Evolutionary conservation across 2,888 invertebrate genomes (phyloP), one percentile per base, ranked within the genome.

Genomic region (Sesia apiformis): DNA sequence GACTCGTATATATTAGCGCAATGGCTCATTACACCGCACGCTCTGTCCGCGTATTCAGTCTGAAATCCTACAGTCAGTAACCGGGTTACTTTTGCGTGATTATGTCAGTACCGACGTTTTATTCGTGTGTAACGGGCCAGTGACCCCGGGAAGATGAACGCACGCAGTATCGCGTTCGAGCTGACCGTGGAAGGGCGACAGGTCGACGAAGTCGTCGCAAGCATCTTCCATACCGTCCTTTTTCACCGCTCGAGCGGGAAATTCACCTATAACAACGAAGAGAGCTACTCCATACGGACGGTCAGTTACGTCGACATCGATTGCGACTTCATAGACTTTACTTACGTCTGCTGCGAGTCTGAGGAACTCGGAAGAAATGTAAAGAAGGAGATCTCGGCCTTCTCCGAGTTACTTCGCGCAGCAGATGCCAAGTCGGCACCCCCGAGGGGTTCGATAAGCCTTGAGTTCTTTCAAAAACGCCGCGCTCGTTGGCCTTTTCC

Each of bases 311-410:
- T 96, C 65, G 99, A 99, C 84, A 96, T 98, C 43, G 97, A 98
- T 84, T 99, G 99, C 90, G 97, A 99, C 84, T 98, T 97, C 78
- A 95, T 99, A 70, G 98, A 99, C 86, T 95, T 98, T 78, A 98
- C 98, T 4, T 99, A 99, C 86, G 98, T 97, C 39, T 95, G 97
- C 80, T 97, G 97, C 86, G 94, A 96, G 61, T 98, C 97, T 41
- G 92, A 93, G n/a, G 90, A 90, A 54, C 90, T 97, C 51, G 93
- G 93, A 60, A 93, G 92, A 67, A 93, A 90, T 63, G 91, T 95
- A 65, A 95, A 93, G 76, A 92, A 91, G 58, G 95, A 94, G 76
- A 94, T 96, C 58, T 93, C 93, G 38, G 90, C 92, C 56, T 96
- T 96, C 76, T 95, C 95, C 8, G 94, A 95, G 70, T 91, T 94